Conservation (phyloP, 2,888 invertebrate genomes). For the Dromius quadrimaculatus region DNA sequence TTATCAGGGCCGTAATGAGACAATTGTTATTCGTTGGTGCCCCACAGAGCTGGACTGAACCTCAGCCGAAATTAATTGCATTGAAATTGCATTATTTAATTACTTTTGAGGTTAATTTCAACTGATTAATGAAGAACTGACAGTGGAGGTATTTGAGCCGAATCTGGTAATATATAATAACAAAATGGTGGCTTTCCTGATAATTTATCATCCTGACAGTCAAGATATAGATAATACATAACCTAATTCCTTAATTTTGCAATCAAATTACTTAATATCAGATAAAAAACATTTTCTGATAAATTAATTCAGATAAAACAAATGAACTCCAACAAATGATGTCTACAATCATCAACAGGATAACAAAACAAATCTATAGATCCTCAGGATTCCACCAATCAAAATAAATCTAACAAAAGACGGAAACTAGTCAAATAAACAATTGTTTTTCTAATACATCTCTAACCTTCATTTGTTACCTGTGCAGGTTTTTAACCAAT, state of each 20-base stretch:
- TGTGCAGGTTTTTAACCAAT: background rate
- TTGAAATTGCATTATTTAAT: no score
- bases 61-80: no score
- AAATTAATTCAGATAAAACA: constrained; percentile 31
- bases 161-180: background rate
- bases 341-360: constrained; percentile 1
- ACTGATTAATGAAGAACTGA: no score
- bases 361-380: constrained; percentile 25
- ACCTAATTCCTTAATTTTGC: constrained; percentile 25
- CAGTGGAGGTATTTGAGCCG: no score
- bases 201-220: constrained; percentile 18
- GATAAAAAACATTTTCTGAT: constrained; percentile 21
- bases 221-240: constrained; percentile 9
- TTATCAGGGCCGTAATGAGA: no score
- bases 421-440: background rate
- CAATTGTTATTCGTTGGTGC: no score
- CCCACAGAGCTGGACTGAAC: no score
- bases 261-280: constrained; percentile 29
- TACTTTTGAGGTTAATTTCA: no score
- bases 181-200: constrained; percentile 8
- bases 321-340: background rate
- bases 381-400: constrained; percentile 17
- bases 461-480: constrained; percentile 32
- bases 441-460: constrained; percentile 13
- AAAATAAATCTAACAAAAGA: constrained; percentile 29